Conservation (phyloP, 2,113 vertebrate genomes). For the Colaptes auratus region DNA sequence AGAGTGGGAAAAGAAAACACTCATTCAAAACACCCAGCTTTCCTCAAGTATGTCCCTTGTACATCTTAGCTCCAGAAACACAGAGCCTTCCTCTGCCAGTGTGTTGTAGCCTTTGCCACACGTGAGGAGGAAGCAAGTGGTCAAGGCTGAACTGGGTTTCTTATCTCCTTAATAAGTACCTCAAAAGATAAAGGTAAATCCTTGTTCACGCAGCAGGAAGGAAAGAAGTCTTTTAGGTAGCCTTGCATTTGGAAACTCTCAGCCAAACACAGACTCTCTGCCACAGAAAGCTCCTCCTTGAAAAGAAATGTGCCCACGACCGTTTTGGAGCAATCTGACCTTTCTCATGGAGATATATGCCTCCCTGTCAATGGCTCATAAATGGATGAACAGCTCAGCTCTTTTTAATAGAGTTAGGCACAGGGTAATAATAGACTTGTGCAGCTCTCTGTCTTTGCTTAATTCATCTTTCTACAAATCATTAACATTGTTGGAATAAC, state of each 20-base stretch:
- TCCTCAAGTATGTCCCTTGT: not conserved
- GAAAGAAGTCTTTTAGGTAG: not conserved
- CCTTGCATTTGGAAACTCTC: not conserved
- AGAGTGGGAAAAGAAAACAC: not conserved
- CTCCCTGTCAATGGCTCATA: slow-evolving; percentile 71
- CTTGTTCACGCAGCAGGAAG: not conserved
- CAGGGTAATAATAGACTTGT: slow-evolving; percentile 70
- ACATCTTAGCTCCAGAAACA: not conserved
- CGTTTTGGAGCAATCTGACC: slow-evolving; percentile 61
- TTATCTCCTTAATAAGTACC: not conserved
- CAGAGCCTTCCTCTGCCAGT: not conserved
- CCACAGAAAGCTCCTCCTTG: slow-evolving; percentile 21
- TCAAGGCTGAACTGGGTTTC: not conserved
- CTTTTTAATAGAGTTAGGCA: slow-evolving; percentile 76
- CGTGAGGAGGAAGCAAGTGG: not conserved
- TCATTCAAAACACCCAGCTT: not conserved
- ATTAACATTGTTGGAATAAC: slow-evolving; percentile 76
- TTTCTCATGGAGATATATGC: slow-evolving; percentile 68
- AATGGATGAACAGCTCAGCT: slow-evolving; percentile 78
- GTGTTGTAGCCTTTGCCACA: not conserved
- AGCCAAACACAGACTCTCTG: not conserved
- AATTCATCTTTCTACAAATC: slow-evolving; percentile 78
- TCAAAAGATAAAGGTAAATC: not conserved
- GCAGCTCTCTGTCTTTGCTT: slow-evolving; percentile 65
- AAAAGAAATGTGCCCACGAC: slow-evolving; percentile 43